Evolutionary conservation across 53 echinoderm and acorn worm genomes (phyloP).

Genomic region (Hippasteria phrygiana): DNA sequence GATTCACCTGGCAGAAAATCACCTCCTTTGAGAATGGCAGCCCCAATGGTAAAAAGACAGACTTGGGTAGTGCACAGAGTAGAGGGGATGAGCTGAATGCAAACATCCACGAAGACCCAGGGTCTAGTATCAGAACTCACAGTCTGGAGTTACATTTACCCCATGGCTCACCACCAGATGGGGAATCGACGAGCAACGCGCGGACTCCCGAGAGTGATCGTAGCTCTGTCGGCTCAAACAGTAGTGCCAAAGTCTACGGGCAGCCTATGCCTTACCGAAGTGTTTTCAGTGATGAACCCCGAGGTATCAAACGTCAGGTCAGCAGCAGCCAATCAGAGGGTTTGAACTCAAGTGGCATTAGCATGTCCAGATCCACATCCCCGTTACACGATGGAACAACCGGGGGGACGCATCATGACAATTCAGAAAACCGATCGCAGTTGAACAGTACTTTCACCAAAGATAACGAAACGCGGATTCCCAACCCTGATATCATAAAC

Average conservation of each 20-base stretch:
- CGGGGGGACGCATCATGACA: neutral
- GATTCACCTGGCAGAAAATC: conserved; percentile 64
- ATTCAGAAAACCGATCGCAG: neutral
- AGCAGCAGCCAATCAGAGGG: conserved; percentile 81
- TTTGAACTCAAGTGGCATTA: conserved; percentile 58
- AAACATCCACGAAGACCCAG: conserved; percentile 44
- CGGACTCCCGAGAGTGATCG: conserved; percentile 70
- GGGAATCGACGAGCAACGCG: conserved; percentile 70
- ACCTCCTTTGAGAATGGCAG: conserved; percentile 56
- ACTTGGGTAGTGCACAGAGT: neutral
- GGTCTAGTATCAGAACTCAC: conserved; percentile 18
- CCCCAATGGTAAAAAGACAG: conserved; percentile 26
- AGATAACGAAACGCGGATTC: conserved; percentile 16
- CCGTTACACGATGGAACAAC: conserved; percentile 25
- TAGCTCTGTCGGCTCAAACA: conserved; percentile 74
- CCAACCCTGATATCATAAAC: neutral
- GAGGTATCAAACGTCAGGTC: conserved; percentile 79
- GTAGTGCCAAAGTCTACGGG: conserved; percentile 72
- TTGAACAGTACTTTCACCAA: conserved; percentile 56
- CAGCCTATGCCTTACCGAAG: conserved; percentile 78
- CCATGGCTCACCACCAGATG: conserved; percentile 27
- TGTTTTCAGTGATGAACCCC: conserved; percentile 74
- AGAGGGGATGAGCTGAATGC: conserved; percentile 67
- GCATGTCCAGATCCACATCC: conserved; percentile 55
- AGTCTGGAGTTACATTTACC: conserved; percentile 38